A percentile compares a stretch with the other conserved stretches of the same genome.
Conservation (phyloP, 1,140 invertebrate genomes). For the Atopsyche davidsoni region DNA sequence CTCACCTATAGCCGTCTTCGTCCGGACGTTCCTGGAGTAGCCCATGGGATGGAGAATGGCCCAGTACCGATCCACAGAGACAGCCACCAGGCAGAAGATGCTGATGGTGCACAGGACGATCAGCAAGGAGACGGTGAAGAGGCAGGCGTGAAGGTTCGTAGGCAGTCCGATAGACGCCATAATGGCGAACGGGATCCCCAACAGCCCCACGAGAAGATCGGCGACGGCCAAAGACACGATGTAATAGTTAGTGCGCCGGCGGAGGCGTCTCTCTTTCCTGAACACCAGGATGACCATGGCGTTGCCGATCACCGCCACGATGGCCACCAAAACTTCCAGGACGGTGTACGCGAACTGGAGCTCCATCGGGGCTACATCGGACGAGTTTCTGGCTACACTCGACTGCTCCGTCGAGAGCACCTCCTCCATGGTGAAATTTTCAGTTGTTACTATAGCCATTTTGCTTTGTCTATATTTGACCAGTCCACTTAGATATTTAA, state of each 20-base stretch:
- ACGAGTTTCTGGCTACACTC: neutral
- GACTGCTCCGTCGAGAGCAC: neutral
- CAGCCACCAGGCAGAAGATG: constrained; percentile 85
- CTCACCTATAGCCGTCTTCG: constrained; percentile 78
- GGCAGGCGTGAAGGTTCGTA: constrained; percentile 69
- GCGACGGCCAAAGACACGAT: constrained; percentile 83
- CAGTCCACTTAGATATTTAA: no score
- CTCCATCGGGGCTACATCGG: constrained; percentile 33
- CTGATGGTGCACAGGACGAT: constrained; percentile 86
- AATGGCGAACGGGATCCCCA: constrained; percentile 82
- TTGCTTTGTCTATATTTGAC: no score
- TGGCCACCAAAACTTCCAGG: constrained; percentile 73
- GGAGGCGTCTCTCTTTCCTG: constrained; percentile 63
- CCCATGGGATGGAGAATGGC: constrained; percentile 85
- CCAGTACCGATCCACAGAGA: constrained; percentile 88
- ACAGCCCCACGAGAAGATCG: constrained; percentile 72
- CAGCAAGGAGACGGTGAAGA: constrained; percentile 81
- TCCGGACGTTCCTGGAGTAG: constrained; percentile 79
- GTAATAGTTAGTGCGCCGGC: constrained; percentile 84
- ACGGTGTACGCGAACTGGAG: constrained; percentile 64
- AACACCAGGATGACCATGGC: constrained; percentile 81
- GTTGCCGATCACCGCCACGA: constrained; percentile 77
- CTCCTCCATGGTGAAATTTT: neutral
- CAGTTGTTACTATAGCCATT: no score
- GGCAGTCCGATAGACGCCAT: constrained; percentile 62